Base-by-base conservation (phyloP, 2,888 invertebrate species). In the Drosophila sordidula region DNA sequence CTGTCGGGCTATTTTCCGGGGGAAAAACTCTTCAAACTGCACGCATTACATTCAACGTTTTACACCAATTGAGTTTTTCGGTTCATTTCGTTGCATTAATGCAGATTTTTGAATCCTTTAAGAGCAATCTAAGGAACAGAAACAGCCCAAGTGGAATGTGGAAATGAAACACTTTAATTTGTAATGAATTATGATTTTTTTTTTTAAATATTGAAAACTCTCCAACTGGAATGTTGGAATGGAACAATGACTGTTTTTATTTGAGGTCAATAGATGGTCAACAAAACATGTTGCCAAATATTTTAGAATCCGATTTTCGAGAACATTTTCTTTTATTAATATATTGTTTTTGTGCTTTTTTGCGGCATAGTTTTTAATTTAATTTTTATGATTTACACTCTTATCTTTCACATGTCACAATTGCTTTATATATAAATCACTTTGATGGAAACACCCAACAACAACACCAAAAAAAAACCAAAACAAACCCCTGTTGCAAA, bases 331-430 rank as follows among this genome's bases (percentile, higher is more conserved):
- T 34, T 32, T 26, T 9, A 14, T 51, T 34, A 16, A n/a, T 45
- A 26, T 36, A 41, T 6, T 34, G 25, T 25, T 50, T 22, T 26
- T 42, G 29, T 39, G 32, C 14, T 16, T 55, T 59, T 32, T 63
- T 52, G 34, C 32, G 14, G 1, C 18, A 12, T 6, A 50, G 36
- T 22, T 73, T 41, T 22, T 51, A 3, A 11, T 42, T 12, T 72
- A 14, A 54, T 74, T 52, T 66, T 66, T 58, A 18, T 73, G 25
- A 50, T 65, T 65, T 61, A 62, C 11, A n/a, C 45, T 55, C 18
- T 61, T 80, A 86, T 79, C 66, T 78, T 57, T 75, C 61, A 61
- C 87, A 85, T 80, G 76, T 71, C 62, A 71, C 68, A 67, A 46
- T 41, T 78, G 71, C 38, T 69, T 59, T 44, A 56, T 36, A 26